Evolutionary conservation across 2,113 vertebrate species (phyloP).

Genomic region (Dasyornis broadbenti): DNA sequence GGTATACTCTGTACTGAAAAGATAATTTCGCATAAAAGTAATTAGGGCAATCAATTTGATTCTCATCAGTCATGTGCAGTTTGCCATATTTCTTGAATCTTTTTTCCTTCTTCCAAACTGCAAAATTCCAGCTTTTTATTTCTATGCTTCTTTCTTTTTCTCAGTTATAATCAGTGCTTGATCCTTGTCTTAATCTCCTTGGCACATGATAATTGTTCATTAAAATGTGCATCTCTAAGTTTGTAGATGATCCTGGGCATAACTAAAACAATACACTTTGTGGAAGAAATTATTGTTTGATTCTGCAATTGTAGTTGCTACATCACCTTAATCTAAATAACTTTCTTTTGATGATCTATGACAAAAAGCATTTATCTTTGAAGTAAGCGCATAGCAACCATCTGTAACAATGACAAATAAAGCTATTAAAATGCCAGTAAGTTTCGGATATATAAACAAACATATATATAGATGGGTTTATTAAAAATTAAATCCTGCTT

Average conservation of each 20-base stretch:
- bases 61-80: background rate
- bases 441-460: background rate
- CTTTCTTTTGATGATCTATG: background rate
- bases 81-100: background rate
- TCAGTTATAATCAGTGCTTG: background rate
- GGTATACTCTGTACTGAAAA: background rate
- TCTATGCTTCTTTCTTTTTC: background rate
- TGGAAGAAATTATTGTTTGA: background rate
- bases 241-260: background rate
- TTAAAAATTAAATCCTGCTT: background rate
- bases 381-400: background rate
- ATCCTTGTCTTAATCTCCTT: background rate
- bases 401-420: background rate
- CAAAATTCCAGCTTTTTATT: background rate
- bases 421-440: background rate
- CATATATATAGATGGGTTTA: background rate
- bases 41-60: background rate
- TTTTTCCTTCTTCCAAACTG: background rate
- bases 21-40: background rate
- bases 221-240: background rate
- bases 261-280: background rate
- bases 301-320: background rate
- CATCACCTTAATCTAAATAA: background rate
- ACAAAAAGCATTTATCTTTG: background rate
- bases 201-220: background rate